Conservation (phyloP, 2,113 vertebrate genomes). For the Stomatorhinus ivindoensis region DNA sequence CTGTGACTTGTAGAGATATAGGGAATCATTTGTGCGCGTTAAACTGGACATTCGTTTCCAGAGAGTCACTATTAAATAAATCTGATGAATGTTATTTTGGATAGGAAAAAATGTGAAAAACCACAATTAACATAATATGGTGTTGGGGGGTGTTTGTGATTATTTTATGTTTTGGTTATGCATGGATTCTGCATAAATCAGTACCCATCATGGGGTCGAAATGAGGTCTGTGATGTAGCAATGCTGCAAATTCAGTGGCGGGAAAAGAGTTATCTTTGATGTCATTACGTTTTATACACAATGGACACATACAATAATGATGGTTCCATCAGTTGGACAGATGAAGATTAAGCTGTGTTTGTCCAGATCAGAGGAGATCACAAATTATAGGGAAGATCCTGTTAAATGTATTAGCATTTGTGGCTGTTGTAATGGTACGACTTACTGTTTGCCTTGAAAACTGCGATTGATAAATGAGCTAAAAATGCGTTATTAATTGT, state of each 20-base stretch:
- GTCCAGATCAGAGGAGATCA: conserved; percentile 8
- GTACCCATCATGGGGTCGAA: not conserved
- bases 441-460: conserved; percentile 28
- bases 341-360: not conserved
- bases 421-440: not conserved
- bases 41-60: not conserved
- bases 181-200: not conserved
- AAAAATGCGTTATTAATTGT: conserved; percentile 25
- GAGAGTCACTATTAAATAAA: not conserved
- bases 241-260: not conserved
- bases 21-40: not conserved
- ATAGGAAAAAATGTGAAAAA: not conserved
- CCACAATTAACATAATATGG: not conserved
- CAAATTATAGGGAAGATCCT: not conserved
- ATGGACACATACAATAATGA: not conserved
- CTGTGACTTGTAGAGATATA: not conserved
- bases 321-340: not conserved
- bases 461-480: not conserved
- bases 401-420: conserved; percentile 32
- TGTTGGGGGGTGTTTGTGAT: not conserved
- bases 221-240: not conserved
- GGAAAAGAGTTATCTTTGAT: not conserved
- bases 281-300: not conserved
- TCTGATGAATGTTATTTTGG: not conserved
- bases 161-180: not conserved